Evolutionary conservation across 2,797 vertebrate genomes (phyloP).

Genomic region (Ctenosaura bakeri): DNA sequence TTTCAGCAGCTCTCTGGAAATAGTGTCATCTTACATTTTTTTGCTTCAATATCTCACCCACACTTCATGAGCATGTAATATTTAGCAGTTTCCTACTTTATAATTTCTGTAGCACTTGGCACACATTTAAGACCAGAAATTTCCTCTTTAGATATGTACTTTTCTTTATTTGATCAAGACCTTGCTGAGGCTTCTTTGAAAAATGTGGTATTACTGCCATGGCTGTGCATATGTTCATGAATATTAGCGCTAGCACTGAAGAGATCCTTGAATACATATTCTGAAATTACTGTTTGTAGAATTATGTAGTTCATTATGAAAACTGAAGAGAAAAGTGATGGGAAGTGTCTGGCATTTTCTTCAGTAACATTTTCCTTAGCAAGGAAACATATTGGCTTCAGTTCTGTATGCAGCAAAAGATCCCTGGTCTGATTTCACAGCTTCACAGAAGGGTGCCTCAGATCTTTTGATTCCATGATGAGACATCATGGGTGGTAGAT

Average conservation of each 20-base stretch:
- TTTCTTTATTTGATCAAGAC: constrained; percentile 26
- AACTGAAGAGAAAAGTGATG: background rate
- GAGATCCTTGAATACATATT: background rate
- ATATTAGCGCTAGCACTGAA: constrained; percentile 20
- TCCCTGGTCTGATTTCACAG: background rate
- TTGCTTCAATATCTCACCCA: background rate
- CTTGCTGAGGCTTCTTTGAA: constrained; percentile 4
- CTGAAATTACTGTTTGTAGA: constrained; percentile 25
- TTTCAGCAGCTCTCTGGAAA: constrained; percentile 31
- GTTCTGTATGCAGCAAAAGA: background rate
- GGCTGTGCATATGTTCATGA: constrained; percentile 12
- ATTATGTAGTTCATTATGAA: background rate
- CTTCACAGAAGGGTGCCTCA: background rate
- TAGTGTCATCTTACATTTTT: constrained; percentile 15
- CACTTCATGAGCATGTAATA: constrained; percentile 12
- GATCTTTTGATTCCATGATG: background rate
- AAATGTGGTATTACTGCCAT: background rate
- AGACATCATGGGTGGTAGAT: background rate
- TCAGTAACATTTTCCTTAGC: background rate
- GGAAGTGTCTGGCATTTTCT: background rate
- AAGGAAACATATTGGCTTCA: background rate
- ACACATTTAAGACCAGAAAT: constrained; percentile 20
- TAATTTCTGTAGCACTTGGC: constrained; percentile 30
- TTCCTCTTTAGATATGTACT: constrained; percentile 19
- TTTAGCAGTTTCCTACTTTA: constrained; percentile 17